Evolutionary conservation across 2,113 vertebrate species (phyloP).

Genomic region (Rhombomys opimus): DNA sequence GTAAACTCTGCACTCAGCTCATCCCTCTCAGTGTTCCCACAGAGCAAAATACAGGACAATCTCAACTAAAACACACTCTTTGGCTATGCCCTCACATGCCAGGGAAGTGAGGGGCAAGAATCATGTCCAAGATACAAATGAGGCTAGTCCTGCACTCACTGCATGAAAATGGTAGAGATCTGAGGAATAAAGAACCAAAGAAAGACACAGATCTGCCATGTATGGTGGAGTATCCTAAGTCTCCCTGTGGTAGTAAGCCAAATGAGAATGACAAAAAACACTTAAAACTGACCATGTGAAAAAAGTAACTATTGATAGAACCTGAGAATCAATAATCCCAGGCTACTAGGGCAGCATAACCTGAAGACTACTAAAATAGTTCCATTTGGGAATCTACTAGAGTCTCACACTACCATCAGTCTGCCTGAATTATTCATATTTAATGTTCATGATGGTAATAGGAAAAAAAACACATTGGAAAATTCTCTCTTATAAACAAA

Average conservation of each 20-base stretch:
- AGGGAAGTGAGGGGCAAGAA: background rate
- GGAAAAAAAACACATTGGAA: background rate
- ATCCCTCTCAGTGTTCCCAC: background rate
- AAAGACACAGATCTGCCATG: background rate
- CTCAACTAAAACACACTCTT: background rate
- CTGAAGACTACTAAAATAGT: conserved; percentile 14
- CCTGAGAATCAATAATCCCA: background rate
- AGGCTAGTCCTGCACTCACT: background rate
- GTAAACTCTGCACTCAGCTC: background rate
- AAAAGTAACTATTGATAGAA: background rate
- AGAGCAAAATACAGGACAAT: background rate
- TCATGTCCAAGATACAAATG: background rate
- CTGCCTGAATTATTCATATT: conserved; percentile 6
- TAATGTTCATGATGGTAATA: background rate
- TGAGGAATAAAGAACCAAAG: background rate
- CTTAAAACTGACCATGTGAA: background rate
- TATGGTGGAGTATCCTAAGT: background rate
- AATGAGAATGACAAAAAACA: background rate
- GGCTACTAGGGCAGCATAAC: background rate
- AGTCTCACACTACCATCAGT: background rate
- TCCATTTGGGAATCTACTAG: background rate
- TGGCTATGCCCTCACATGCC: background rate
- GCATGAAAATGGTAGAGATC: background rate
- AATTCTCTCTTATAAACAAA: conserved; percentile 45
- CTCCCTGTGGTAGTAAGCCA: background rate